Evolutionary conservation across 30 jellyfish, hydroid and myxozoan genomes (phyloP).

Genomic region (Rhopilema esculentum): DNA sequence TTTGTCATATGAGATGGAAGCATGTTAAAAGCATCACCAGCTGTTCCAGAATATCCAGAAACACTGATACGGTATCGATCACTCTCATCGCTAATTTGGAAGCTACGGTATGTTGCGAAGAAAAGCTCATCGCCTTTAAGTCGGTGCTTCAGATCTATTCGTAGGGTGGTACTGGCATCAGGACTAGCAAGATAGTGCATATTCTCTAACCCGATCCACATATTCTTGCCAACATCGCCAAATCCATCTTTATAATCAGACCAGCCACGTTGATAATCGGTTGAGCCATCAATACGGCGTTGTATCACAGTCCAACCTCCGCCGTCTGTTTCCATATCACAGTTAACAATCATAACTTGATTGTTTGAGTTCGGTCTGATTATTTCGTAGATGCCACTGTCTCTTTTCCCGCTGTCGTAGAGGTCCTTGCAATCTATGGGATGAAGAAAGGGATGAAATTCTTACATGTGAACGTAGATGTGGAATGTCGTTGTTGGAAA

Average conservation of each 20-base stretch:
- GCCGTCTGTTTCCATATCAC: slow-evolving; percentile 53
- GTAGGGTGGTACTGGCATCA: not conserved
- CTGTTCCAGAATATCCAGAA: slow-evolving; percentile 19
- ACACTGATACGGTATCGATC: slow-evolving; percentile 1
- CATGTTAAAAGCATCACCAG: not conserved
- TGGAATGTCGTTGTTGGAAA: too few species aligned
- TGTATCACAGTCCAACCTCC: slow-evolving; percentile 61
- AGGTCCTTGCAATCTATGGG: not conserved
- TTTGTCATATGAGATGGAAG: not conserved
- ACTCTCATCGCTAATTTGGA: slow-evolving; percentile 8
- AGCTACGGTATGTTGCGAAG: slow-evolving; percentile 10
- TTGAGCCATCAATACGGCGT: slow-evolving; percentile 29
- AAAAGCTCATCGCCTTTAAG: not conserved
- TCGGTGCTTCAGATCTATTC: slow-evolving; percentile 19
- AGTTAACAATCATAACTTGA: not conserved
- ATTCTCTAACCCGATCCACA: slow-evolving; percentile 41
- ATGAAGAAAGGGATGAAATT: too few species aligned
- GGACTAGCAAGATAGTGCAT: slow-evolving; percentile 16
- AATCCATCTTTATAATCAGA: slow-evolving; percentile 30
- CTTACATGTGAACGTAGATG: too few species aligned
- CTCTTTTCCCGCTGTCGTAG: not conserved
- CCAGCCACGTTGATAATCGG: slow-evolving; percentile 18
- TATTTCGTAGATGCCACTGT: not conserved
- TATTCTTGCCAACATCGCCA: slow-evolving; percentile 21
- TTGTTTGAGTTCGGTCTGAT: not conserved